Percentiles rank a stretch among this genome's conserved stretches.
phyloP scores from a whole-genome alignment of 2,113 vertebrate species.

The Brienomyrus brachyistius region DNA sequence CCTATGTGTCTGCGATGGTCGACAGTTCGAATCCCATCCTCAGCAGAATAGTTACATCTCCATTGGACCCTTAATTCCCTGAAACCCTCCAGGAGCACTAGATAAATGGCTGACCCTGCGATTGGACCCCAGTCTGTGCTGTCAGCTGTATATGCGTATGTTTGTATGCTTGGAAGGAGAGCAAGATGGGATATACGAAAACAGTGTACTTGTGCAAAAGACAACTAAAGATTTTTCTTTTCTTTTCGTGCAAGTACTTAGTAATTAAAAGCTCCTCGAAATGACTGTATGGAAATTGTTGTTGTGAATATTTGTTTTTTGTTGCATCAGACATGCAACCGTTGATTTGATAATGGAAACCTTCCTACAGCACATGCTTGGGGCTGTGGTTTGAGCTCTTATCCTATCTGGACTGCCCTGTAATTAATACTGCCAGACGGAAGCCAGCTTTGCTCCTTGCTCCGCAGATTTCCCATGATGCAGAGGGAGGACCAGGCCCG shows the following conservation, averaged over 20 bases:
- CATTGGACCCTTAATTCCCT: neutral
- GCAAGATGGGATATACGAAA: neutral
- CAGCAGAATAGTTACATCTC: neutral
- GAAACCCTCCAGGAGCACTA: neutral
- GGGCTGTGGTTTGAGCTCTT: neutral
- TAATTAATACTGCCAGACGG: conserved; percentile 10
- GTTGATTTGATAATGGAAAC: neutral
- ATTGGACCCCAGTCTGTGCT: neutral
- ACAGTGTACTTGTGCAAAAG: neutral
- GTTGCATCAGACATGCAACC: neutral
- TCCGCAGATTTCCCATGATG: neutral
- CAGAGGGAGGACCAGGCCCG: neutral
- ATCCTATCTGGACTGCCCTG: neutral
- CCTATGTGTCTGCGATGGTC: neutral
- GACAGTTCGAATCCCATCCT: neutral
- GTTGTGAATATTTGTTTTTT: neutral
- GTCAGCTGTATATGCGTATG: neutral
- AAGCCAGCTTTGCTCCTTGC: neutral
- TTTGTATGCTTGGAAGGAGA: neutral
- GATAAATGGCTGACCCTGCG: neutral
- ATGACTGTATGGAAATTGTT: neutral
- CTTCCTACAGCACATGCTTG: neutral
- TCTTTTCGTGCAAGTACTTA: neutral
- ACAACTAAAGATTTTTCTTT: neutral
- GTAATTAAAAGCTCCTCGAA: neutral